Evolutionary conservation across 2,888 invertebrate species (phyloP).

Genomic region (Xestoiulus laeticollis): DNA sequence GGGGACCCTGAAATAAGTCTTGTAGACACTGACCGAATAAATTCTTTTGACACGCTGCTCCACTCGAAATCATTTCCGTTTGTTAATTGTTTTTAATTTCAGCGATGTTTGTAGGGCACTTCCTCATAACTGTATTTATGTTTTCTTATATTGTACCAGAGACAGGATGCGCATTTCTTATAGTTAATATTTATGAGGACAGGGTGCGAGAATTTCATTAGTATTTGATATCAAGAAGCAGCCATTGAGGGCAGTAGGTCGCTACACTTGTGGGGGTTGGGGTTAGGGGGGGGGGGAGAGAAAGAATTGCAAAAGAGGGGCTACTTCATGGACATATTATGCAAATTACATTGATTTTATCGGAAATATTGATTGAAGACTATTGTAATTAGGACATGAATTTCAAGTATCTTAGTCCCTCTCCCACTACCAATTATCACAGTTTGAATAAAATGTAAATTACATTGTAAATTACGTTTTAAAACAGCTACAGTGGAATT

Average conservation of each 20-base stretch:
- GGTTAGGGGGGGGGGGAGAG: not conserved
- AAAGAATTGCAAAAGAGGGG: not conserved
- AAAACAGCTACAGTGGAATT: too few relatives aligned
- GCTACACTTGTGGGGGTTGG: not conserved
- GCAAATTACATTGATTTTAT: not conserved
- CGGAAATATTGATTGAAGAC: too few relatives aligned
- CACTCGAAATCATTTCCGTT: not conserved
- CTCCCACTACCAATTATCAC: too few relatives aligned
- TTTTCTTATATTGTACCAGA: not conserved
- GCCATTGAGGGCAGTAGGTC: not conserved
- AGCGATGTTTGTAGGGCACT: not conserved
- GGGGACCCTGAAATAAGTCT: too few relatives aligned
- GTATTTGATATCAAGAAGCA: not conserved
- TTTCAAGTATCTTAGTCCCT: too few relatives aligned
- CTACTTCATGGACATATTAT: not conserved
- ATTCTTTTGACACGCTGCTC: not conserved
- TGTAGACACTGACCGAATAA: not conserved
- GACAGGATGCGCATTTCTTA: not conserved
- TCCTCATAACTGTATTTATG: constrained; percentile 10
- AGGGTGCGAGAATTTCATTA: not conserved
- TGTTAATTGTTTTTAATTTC: constrained; percentile 24
- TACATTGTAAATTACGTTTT: too few relatives aligned
- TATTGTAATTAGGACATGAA: too few relatives aligned
- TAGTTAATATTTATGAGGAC: constrained; percentile 13
- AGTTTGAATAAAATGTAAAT: too few relatives aligned